These are phyloP conservation scores for Chrysolina haemoptera DNA, from an alignment of 2,888 invertebrate genomes.

Conservation along the genomic window DNA sequence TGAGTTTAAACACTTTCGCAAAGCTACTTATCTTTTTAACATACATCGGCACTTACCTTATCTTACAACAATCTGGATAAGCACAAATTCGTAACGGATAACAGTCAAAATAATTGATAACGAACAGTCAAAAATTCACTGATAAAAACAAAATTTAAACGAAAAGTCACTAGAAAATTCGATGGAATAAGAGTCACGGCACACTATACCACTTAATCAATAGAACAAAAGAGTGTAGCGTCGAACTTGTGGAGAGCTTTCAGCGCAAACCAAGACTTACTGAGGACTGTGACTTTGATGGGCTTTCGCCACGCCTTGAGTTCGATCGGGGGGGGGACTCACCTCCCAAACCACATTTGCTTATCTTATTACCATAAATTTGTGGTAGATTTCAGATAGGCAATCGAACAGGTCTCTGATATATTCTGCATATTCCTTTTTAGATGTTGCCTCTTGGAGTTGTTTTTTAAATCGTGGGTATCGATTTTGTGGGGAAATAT, in stretches of 20 bases:
- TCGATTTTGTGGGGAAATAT: slow-evolving; percentile 8
- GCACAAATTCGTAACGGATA: not conserved
- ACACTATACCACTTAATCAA: slow-evolving; percentile 32
- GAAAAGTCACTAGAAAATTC: slow-evolving; percentile 6
- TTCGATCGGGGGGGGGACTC: slow-evolving; percentile 53
- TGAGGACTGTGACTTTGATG: slow-evolving; percentile 59
- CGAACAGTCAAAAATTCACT: slow-evolving; percentile 9
- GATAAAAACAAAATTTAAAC: not conserved
- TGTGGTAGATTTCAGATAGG: slow-evolving; percentile 62
- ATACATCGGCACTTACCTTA: not conserved
- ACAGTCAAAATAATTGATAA: not conserved
- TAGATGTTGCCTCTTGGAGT: slow-evolving; percentile 44
- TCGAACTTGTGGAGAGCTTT: slow-evolving; percentile 48
- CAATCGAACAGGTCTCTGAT: slow-evolving; percentile 60
- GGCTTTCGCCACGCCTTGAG: slow-evolving; percentile 59
- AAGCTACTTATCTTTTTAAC: too few relatives aligned
- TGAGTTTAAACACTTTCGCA: too few relatives aligned
- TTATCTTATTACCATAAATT: slow-evolving; percentile 68
- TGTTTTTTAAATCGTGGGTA: slow-evolving; percentile 36
- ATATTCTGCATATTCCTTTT: slow-evolving; percentile 60
- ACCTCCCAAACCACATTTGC: slow-evolving; percentile 63
- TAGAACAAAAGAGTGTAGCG: slow-evolving; percentile 38
- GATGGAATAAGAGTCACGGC: slow-evolving; percentile 32
- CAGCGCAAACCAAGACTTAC: slow-evolving; percentile 54
- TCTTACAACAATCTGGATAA: not conserved